A percentile compares a stretch with the other conserved stretches of the same genome.
Conservation (phyloP, 2,113 vertebrate genomes). For the Corydoras maculifer region DNA sequence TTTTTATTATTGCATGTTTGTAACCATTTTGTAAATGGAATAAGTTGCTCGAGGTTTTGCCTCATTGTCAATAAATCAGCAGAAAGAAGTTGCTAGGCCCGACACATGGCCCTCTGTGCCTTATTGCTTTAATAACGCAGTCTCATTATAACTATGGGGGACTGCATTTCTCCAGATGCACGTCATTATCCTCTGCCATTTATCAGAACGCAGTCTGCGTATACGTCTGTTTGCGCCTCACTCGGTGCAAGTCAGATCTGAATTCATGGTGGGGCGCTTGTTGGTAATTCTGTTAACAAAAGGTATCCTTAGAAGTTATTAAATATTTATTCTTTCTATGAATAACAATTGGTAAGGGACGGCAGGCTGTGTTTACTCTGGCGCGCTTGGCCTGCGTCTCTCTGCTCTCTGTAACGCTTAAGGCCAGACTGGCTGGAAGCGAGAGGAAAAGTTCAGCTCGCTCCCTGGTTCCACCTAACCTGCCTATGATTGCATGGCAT, state of each 20-base stretch:
- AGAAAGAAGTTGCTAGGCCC: too few relatives aligned
- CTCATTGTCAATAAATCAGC: too few relatives aligned
- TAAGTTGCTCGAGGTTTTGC: too few relatives aligned
- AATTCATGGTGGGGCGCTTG: conserved; percentile 67
- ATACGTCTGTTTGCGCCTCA: not conserved
- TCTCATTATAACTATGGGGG: too few relatives aligned
- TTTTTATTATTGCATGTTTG: too few relatives aligned
- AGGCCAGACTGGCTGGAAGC: conserved; percentile 1
- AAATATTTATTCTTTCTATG: conserved; percentile 61
- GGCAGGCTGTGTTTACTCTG: conserved; percentile 46
- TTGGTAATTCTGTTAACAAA: conserved; percentile 74
- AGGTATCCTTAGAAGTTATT: conserved; percentile 53
- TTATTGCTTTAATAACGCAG: too few relatives aligned
- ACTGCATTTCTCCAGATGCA: not conserved
- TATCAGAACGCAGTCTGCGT: conserved; percentile 5
- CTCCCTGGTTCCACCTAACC: conserved; percentile 6
- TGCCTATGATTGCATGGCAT: conserved; percentile 6
- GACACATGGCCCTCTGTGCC: too few relatives aligned
- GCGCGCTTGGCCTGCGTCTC: conserved; percentile 26
- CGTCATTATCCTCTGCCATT: conserved; percentile 8
- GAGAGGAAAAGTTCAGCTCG: conserved; percentile 22
- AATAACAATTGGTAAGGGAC: conserved; percentile 67
- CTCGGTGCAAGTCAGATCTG: conserved; percentile 49
- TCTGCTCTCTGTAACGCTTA: conserved; percentile 16
- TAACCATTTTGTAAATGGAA: too few relatives aligned